Evolutionary conservation across 2,113 vertebrate genomes (phyloP).

Genomic region (Chinchilla lanigera): DNA sequence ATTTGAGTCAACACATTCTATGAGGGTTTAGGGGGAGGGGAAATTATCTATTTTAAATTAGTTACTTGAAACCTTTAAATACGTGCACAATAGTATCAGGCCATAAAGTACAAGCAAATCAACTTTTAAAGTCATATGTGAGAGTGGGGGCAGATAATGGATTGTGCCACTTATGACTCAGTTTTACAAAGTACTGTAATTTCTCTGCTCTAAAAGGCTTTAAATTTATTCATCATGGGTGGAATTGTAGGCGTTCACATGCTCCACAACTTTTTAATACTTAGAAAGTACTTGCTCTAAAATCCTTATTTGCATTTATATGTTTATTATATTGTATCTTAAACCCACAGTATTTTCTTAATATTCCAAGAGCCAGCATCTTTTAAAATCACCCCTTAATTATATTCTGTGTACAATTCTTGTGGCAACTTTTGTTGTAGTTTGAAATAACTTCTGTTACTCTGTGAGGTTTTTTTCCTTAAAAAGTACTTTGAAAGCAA

Average conservation of each 20-base stretch:
- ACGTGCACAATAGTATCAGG: constrained; percentile 60
- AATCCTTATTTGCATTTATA: constrained; percentile 48
- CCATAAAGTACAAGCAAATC: constrained; percentile 73
- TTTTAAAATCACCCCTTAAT: constrained; percentile 68
- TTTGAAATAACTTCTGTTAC: constrained; percentile 55
- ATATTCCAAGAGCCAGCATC: constrained; percentile 43
- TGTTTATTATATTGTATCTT: constrained; percentile 49
- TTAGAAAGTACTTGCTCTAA: constrained; percentile 69
- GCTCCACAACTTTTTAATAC: constrained; percentile 28
- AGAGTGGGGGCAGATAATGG: constrained; percentile 53
- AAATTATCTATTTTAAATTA: constrained; percentile 67
- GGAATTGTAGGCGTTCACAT: constrained; percentile 44
- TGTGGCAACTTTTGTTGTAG: constrained; percentile 50
- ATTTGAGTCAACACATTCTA: constrained; percentile 73
- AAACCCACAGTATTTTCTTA: constrained; percentile 61
- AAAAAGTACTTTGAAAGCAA: constrained; percentile 62
- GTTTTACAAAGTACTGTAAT: constrained; percentile 72
- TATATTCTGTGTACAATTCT: constrained; percentile 63
- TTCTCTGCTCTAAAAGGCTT: constrained; percentile 54
- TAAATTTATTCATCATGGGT: constrained; percentile 75
- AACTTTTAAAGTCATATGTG: constrained; percentile 68
- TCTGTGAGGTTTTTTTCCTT: background rate
- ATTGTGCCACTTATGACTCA: constrained; percentile 73
- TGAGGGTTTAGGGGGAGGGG: background rate
- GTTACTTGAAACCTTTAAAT: constrained; percentile 75